Evolutionary conservation across 2,797 vertebrate species (phyloP).

Genomic region (Alcedo atthis): DNA sequence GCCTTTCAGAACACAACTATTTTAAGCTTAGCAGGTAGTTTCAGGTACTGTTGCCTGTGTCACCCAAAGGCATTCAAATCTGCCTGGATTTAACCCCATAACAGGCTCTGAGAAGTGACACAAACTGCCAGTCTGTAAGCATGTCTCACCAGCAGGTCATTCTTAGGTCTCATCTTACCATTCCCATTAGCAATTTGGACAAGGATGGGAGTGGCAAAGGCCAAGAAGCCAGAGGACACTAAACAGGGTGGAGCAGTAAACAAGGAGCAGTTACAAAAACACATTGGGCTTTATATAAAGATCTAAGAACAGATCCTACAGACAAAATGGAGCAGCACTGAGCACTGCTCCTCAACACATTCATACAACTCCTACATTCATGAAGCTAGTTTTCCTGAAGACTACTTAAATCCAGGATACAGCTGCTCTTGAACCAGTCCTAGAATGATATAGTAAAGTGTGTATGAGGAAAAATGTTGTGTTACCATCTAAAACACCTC

Average conservation of each 20-base stretch:
- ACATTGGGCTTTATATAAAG: not conserved
- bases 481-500: not conserved
- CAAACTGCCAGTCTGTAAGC: too few species aligned
- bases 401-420: not conserved
- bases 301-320: not conserved
- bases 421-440: fast-evolving
- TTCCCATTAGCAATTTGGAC: conserved; percentile 22
- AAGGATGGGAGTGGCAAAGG: conserved; percentile 53
- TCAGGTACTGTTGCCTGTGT: not conserved
- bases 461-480: fast-evolving
- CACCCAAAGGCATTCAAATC: not conserved
- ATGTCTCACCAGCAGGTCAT: not conserved
- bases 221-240: conserved; percentile 26
- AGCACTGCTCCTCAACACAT: not conserved
- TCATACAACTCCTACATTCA: not conserved
- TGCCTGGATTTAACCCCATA: not conserved
- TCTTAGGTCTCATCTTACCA: not conserved
- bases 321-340: not conserved
- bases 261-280: conserved; percentile 14
- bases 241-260: conserved; percentile 32
- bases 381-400: fast-evolving
- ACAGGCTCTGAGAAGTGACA: not conserved
- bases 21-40: not conserved
- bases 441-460: fast-evolving
- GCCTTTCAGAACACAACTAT: not conserved